A percentile compares a stretch with the other conserved stretches of the same genome.
Evolutionary conservation across 2,797 vertebrate species (phyloP).

Genomic region (Acestrorhynchus altus): DNA sequence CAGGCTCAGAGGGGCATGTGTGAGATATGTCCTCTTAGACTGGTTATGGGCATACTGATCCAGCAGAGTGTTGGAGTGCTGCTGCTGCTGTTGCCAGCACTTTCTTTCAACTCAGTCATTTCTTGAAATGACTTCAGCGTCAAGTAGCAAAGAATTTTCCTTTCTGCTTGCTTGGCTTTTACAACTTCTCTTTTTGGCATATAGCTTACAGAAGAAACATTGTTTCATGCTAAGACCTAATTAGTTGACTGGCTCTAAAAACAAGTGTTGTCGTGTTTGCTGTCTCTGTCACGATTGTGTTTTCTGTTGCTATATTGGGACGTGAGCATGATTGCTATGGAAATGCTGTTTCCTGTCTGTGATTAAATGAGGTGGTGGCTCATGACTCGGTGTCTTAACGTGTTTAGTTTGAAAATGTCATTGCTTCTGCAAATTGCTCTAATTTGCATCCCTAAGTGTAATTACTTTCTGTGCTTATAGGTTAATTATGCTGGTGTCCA

Average conservation of each 20-base stretch:
- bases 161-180: slow-evolving; percentile 3
- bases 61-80: background rate
- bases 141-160: background rate
- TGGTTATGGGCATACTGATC: slow-evolving; percentile 13
- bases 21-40: slow-evolving; percentile 20
- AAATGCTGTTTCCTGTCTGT: background rate
- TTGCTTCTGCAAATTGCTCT: slow-evolving; percentile 2
- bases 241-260: background rate
- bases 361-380: slow-evolving; percentile 15
- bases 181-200: background rate
- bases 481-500: slow-evolving; percentile 14
- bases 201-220: background rate
- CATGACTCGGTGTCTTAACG: slow-evolving; percentile 18
- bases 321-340: background rate
- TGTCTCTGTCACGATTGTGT: background rate
- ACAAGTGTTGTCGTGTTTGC: background rate
- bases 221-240: background rate
- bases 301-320: background rate
- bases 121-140: slow-evolving; percentile 18
- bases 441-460: slow-evolving; percentile 34
- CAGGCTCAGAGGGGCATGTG: background rate
- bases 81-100: background rate
- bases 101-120: background rate
- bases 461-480: slow-evolving; percentile 16
- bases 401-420: slow-evolving; percentile 37